Evolutionary conservation across 2,113 vertebrate species (phyloP), one percentile per base, ranked within the genome.

Genomic region (Melozone crissalis): DNA sequence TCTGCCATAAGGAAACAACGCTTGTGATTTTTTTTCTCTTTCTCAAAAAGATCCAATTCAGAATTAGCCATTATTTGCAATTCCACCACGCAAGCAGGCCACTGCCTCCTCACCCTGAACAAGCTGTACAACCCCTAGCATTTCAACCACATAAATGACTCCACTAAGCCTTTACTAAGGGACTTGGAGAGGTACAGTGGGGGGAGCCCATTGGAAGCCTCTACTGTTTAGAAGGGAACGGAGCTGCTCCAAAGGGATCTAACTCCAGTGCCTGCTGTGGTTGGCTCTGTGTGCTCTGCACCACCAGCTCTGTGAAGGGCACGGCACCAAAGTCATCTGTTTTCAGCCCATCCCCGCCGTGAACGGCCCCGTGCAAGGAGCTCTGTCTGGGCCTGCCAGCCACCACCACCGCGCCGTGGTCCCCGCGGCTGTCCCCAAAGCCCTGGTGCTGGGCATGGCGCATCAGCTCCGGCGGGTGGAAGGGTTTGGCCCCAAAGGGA

Each of bases 161-260:
- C 79, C 26, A 8, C 87, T 91, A 59, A 95, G 92, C 51, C 95
- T 84, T 88, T 82, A 55, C 77, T 74, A 91, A 82, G 16, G 22
- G 65, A 93, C 57, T 57, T 1, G 0, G 57, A 74, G 54, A 75
- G n/a, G 41, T 4, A 9, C 41, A 26, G 30, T 3, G 4, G 16
- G 31, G 16, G 35, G 13, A 76, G 41, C 44, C 83, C 47, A 2
- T 0, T 16, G n/a, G 89, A 95, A 97, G 83, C 52, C 72, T 96
- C 98, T 98, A 99, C 96, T 99, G 98, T 97, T 99, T 99, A 22
- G 99, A 98, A 96, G 99, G 99, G 94, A 99, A 99, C 0, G 99
- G 99, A 59, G 99, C 99, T 2, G 99, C 99, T 91, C 99, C 99
- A n/a, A 99, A 99, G 10, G 99, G 99, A 97, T 99, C 99, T 20